Percentiles rank a stretch among this genome's conserved stretches.
Evolutionary conservation across 2,888 invertebrate species (phyloP).

Genomic region (Pseudanteris insignis): DNA sequence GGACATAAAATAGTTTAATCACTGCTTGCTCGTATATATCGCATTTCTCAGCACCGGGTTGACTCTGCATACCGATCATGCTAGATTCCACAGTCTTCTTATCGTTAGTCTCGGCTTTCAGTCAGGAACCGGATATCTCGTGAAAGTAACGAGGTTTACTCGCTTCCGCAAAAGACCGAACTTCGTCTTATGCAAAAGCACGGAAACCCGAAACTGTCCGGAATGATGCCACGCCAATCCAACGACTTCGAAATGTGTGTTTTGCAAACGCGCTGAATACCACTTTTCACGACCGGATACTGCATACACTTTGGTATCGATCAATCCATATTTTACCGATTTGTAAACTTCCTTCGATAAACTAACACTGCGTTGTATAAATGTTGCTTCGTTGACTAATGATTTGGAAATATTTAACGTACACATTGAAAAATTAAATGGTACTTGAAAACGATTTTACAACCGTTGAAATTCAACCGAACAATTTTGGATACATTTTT

Average conservation of each 20-base stretch:
- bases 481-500: too few relatives aligned
- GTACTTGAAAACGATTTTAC: too few relatives aligned
- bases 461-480: too few relatives aligned
- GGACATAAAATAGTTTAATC: slow-evolving; percentile 53
- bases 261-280: slow-evolving; percentile 31
- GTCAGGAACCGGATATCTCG: slow-evolving; percentile 47
- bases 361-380: too few relatives aligned
- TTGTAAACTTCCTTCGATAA: too few relatives aligned
- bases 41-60: slow-evolving; percentile 44
- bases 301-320: slow-evolving; percentile 16
- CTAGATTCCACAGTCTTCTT: slow-evolving; percentile 43
- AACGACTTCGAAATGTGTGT: slow-evolving; percentile 32
- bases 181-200: slow-evolving; percentile 46
- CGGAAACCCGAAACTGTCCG: slow-evolving; percentile 38
- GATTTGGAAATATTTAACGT: too few relatives aligned
- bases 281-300: slow-evolving; percentile 18
- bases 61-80: slow-evolving; percentile 47
- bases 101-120: slow-evolving; percentile 46
- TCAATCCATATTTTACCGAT: too few relatives aligned
- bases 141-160: slow-evolving; percentile 47
- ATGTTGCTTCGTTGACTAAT: too few relatives aligned
- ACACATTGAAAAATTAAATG: too few relatives aligned
- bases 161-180: slow-evolving; percentile 37
- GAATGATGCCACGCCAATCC: slow-evolving; percentile 18
- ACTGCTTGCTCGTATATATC: slow-evolving; percentile 46